Conservation (phyloP, 2,888 invertebrate species). For the Hesperia comma region DNA sequence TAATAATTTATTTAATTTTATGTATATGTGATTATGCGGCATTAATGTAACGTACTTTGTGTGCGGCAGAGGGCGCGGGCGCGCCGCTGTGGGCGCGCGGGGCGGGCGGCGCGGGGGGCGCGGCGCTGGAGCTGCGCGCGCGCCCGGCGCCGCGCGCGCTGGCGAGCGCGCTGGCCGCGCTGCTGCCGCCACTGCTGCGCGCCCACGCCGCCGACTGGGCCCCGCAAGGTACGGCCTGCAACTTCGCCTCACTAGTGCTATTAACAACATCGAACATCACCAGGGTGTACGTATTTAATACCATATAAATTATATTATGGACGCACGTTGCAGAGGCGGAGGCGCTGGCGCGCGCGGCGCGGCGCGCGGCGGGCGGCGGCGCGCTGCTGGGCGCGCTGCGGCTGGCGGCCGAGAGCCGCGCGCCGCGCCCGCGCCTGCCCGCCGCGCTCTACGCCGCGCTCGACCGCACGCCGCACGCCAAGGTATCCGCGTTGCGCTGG, state of each 20-base stretch:
- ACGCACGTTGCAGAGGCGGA: constrained; percentile 39
- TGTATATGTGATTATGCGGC: too few relatives aligned
- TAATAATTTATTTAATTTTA: too few relatives aligned
- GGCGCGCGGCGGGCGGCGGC: constrained; percentile 43
- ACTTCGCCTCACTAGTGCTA: too few relatives aligned
- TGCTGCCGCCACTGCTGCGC: constrained; percentile 50
- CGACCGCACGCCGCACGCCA: constrained; percentile 68
- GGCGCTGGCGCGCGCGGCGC: constrained; percentile 42
- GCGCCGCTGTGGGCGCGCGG: constrained; percentile 51
- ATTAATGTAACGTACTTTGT: neutral
- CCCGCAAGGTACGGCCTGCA: constrained; percentile 32
- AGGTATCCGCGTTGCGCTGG: constrained; percentile 46
- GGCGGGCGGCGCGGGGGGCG: constrained; percentile 44
- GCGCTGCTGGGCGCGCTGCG: constrained; percentile 44
- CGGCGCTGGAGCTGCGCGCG: constrained; percentile 36
- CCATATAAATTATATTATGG: too few relatives aligned
- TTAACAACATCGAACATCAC: too few relatives aligned
- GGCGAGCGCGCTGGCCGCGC: constrained; percentile 25
- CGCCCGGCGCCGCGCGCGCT: constrained; percentile 27
- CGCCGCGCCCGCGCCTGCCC: constrained; percentile 47
- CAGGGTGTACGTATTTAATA: too few relatives aligned
- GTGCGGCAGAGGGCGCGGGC: constrained; percentile 46
- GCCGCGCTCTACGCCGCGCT: constrained; percentile 78
- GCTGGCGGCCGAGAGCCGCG: constrained; percentile 49
- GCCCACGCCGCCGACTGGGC: constrained; percentile 44